Evolutionary conservation across 1,140 invertebrate genomes (phyloP), one percentile per base, ranked within the genome.

Genomic region (Ruditapes philippinarum): DNA sequence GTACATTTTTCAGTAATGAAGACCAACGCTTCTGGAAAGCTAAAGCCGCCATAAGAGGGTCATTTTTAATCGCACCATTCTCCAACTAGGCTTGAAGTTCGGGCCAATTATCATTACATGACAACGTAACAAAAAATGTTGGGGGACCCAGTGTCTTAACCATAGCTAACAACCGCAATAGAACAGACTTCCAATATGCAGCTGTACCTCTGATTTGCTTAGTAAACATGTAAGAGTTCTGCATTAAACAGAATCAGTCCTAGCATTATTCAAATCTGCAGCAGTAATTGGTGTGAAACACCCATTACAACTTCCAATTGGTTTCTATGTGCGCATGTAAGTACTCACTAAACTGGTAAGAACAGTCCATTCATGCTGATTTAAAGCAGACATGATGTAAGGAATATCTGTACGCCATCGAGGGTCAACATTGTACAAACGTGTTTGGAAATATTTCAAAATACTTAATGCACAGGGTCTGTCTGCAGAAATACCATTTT

Each of bases 1-100:
- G 22, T 33, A 91, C 45, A 87, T 91, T 9, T 33, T 86, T 74
- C 14, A 91, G 38, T 51, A 92, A 91, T 60, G 45, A 51, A 65
- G 89, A 74, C 57, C 54, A 91, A n/a, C 85, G 28, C 19, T 60
- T 78, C 45, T 80, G 60, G 51, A 88, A 88, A 38, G 68, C 74
- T 40, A 70, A 38, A 1, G 85, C 45, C 65, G 74, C 54, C 0
- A 88, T 4, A 19, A 88, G n/a, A 19, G 85, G 85, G 51, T 88
- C 76, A n/a, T 45, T 49, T 45, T 22, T 7, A 28, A 88, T 78
- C 22, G 17, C 25, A 51, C 5, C 7, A 62, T n/a, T 62, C n/a
- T 40, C 36, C 2, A 78, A 14, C 7, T 49, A 28, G 19, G 31
- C 51, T 28, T 49, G 1, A 4, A 78, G 11, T 31, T 74, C 70